These are phyloP conservation scores for Coremacera marginata DNA, from an alignment of 2,888 invertebrate genomes.

Conservation along the genomic window DNA sequence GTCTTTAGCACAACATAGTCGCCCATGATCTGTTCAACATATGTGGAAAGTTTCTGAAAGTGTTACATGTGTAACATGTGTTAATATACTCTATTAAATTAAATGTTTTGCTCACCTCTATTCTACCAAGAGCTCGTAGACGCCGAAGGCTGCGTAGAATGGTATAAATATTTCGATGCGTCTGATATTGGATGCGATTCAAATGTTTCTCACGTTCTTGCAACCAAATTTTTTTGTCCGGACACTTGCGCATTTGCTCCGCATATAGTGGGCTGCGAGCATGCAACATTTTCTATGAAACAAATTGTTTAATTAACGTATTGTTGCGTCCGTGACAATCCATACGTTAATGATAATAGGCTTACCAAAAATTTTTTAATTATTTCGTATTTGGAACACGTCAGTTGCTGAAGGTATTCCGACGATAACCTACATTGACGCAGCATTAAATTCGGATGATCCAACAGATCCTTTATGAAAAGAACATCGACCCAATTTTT, in stretches of 20 bases:
- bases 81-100: neutral
- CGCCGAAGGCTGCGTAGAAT: slow-evolving; percentile 55
- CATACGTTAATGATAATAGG: neutral
- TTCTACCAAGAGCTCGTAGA: slow-evolving; percentile 51
- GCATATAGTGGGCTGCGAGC: slow-evolving; percentile 62
- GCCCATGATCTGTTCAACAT: slow-evolving; percentile 62
- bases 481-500: slow-evolving; percentile 61
- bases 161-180: slow-evolving; percentile 60
- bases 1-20: slow-evolving; percentile 64
- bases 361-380: slow-evolving; percentile 58
- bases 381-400: slow-evolving; percentile 55
- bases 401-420: slow-evolving; percentile 50
- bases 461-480: slow-evolving; percentile 57
- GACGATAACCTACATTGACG: slow-evolving; percentile 56
- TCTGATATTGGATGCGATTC: slow-evolving; percentile 61
- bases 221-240: slow-evolving; percentile 51
- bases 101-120: slow-evolving; percentile 50
- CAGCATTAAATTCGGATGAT: slow-evolving; percentile 55
- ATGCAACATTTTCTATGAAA: slow-evolving; percentile 62
- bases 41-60: slow-evolving; percentile 57
- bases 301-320: too few species aligned
- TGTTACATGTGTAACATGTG: neutral
- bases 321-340: neutral
- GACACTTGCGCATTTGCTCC: slow-evolving; percentile 54
- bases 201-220: slow-evolving; percentile 55